These are phyloP conservation scores for Heterotis niloticus DNA, from an alignment of 2,113 vertebrate genomes.

Conservation along the genomic window DNA sequence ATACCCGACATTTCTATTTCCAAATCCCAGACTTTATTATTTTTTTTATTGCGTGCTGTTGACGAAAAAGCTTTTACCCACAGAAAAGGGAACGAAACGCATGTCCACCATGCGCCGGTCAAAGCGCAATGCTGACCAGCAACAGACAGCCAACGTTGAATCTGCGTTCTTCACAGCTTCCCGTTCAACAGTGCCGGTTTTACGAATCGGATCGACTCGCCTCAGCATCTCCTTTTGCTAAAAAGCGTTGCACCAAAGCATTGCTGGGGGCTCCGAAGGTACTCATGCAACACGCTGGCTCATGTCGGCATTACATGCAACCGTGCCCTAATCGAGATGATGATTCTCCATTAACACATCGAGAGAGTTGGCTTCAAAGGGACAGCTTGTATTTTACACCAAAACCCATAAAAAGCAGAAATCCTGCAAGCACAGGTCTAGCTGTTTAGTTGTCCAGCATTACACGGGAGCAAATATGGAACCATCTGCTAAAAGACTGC, in stretches of 20 bases:
- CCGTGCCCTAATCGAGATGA: background rate
- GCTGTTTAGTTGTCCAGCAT: background rate
- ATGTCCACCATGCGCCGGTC: conserved; percentile 20
- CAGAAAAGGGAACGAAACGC: conserved; percentile 27
- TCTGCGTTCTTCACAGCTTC: conserved; percentile 37
- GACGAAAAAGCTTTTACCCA: conserved; percentile 27
- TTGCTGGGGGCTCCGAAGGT: conserved; percentile 34
- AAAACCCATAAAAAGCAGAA: background rate
- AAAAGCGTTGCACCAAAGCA: conserved; percentile 12
- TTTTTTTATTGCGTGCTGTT: conserved; percentile 39
- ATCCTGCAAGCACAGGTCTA: background rate
- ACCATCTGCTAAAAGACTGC: conserved; percentile 19
- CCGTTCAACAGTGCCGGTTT: conserved; percentile 62
- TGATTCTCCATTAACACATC: conserved; percentile 7
- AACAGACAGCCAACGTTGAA: conserved; percentile 10
- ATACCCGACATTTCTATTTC: conserved; percentile 21
- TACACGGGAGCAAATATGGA: background rate
- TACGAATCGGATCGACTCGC: conserved; percentile 54
- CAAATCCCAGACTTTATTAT: conserved; percentile 5
- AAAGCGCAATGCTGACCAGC: conserved; percentile 4
- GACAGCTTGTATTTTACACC: background rate
- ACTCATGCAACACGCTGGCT: conserved; percentile 62
- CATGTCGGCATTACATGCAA: background rate
- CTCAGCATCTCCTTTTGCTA: conserved; percentile 13
- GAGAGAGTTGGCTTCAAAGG: background rate